Percentiles rank a stretch among this genome's conserved stretches.
Conservation (phyloP, 2,888 invertebrate species). For the Formica aserva region DNA sequence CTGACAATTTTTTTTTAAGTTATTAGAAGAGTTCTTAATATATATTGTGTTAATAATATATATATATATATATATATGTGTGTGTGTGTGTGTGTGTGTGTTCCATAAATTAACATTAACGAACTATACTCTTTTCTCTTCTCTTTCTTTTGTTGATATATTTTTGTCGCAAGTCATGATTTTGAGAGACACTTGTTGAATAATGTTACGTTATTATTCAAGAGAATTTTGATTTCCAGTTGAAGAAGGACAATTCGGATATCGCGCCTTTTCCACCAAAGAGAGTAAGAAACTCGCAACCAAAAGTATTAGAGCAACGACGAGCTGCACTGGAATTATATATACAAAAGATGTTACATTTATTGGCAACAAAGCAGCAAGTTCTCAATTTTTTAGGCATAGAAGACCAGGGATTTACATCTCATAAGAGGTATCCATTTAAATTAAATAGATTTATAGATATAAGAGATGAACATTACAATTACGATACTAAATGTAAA, state of each 20-base stretch:
- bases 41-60: not conserved
- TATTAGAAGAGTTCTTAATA: not conserved
- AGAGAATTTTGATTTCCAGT: slow-evolving; percentile 77
- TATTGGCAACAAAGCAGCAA: slow-evolving; percentile 85
- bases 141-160: not conserved
- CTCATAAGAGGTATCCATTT: slow-evolving; percentile 76
- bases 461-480: not conserved
- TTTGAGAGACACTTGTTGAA: not conserved
- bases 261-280: slow-evolving; percentile 88
- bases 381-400: slow-evolving; percentile 86
- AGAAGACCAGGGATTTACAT: slow-evolving; percentile 73
- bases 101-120: not conserved
- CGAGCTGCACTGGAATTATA: slow-evolving; percentile 87
- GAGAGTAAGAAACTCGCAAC: slow-evolving; percentile 87
- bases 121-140: not conserved
- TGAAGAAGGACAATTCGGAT: slow-evolving; percentile 86
- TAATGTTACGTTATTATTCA: not conserved
- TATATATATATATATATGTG: not conserved
- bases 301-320: slow-evolving; percentile 87
- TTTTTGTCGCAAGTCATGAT: not conserved
- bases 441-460: not conserved
- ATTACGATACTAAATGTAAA: not conserved
- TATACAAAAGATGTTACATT: slow-evolving; percentile 86
- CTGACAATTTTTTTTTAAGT: not conserved
- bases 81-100: too few species aligned